Base-by-base conservation (phyloP, 2,888 invertebrate genomes). In the Hemicrepidius hirtus region DNA sequence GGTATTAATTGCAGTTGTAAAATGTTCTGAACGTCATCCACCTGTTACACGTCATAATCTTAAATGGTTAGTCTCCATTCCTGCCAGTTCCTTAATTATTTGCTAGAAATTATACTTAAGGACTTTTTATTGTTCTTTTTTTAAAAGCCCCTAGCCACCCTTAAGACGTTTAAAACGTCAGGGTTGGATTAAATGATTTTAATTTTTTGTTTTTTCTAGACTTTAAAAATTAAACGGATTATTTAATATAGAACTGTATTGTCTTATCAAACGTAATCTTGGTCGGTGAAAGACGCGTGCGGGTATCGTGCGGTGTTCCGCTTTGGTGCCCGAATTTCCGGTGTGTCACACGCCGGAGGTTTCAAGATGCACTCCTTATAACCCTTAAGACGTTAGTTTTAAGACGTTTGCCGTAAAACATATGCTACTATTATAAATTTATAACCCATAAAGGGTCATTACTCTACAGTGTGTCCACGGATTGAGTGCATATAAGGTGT, bases 71-170 rank as follows among this genome's bases (percentile, higher is more conserved):
- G 50, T 63, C 67, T 78, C 75, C 73, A 73, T 77, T 77, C 71
- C 74, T 75, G 76, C 75, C 76, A 76, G 76, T 76, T 78, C 77
- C 76, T 80, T 79, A 78, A 77, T 78, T 79, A 77, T 79, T 79
- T 78, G 76, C 77, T 68, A 69, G 63, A 55, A 63, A 62, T 72
- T 67, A 63, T 20, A 46, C 18, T 16, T 60, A 46, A 49, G 71
- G 21, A n/a, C 41, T 24, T 12, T 55, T 57, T 57, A 10, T 35
- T 66, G 35, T 20, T 55, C 18, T 66, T 18, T 20, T 55, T n/a
- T 18, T 28, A n/a, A n/a, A n/a, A n/a, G n/a, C n/a, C n/a, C n/a
- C n/a, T n/a, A n/a, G n/a, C n/a, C n/a, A n/a, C n/a, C n/a, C n/a
- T n/a, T n/a, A n/a, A 18, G 5, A 18, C 18, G 18, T 10, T 18